A percentile compares a stretch with the other conserved stretches of the same genome.
Evolutionary conservation across 2,113 vertebrate genomes (phyloP).

Genomic region (Austrofundulus limnaeus): DNA sequence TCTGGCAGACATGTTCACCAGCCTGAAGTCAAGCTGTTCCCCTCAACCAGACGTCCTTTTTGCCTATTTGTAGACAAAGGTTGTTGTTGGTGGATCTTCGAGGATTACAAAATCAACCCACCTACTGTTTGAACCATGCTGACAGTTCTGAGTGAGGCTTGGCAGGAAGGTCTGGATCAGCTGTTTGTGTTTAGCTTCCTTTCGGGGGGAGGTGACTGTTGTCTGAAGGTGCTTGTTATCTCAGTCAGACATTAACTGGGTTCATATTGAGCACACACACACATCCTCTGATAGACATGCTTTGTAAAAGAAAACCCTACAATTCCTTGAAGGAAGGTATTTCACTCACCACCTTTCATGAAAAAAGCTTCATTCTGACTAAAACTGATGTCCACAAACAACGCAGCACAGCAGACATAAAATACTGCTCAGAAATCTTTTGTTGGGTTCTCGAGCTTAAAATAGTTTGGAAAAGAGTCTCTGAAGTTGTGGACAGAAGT

Average conservation of each 20-base stretch:
- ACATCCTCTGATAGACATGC: background rate
- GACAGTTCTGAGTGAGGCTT: slow-evolving; percentile 1
- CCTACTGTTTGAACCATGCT: background rate
- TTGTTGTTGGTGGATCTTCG: background rate
- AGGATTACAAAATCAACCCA: background rate
- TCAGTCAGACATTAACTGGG: background rate
- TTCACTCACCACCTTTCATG: no score
- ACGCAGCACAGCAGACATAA: background rate
- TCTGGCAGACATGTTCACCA: slow-evolving; percentile 15
- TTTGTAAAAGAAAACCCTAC: background rate
- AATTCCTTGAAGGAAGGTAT: no score
- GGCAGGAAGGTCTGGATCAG: background rate
- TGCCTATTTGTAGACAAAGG: background rate
- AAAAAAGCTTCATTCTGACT: no score
- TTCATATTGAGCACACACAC: background rate
- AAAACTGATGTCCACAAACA: background rate
- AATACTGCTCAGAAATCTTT: background rate
- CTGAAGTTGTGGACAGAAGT: background rate
- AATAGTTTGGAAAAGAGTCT: no score
- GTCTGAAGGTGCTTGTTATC: background rate
- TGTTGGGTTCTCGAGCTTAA: background rate
- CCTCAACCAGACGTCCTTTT: background rate
- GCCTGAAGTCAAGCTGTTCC: background rate
- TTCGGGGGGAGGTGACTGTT: background rate
- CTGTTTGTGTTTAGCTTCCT: background rate